Percentiles rank a stretch among this genome's conserved stretches.
Conservation (phyloP, 2,888 invertebrate species). For the Bedellia somnulentella region DNA sequence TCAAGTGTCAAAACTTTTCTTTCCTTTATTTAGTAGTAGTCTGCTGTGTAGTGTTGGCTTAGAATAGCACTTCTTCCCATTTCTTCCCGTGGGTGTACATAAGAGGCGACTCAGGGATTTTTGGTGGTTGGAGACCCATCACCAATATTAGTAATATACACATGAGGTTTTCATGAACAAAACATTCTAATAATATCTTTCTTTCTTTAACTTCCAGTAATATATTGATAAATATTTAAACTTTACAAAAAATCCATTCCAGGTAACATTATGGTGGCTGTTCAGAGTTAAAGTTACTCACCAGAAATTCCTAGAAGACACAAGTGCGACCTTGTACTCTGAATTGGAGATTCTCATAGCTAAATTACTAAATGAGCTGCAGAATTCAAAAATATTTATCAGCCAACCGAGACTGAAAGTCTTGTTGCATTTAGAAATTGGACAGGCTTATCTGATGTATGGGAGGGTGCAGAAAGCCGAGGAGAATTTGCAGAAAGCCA, state of each 20-base stretch:
- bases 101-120: no score
- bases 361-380: conserved; percentile 37
- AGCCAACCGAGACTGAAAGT: conserved; percentile 31
- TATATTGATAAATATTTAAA: conserved; percentile 2
- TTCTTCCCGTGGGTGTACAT: no score
- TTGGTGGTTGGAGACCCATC: no score
- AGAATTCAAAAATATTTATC: conserved; percentile 16
- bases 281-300: conserved; percentile 73
- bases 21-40: no score
- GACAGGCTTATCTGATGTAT: conserved; percentile 73
- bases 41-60: no score
- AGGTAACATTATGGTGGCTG: conserved; percentile 69
- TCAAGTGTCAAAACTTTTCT: no score
- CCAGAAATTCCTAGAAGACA: conserved; percentile 76
- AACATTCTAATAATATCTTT: no score
- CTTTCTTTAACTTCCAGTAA: no score
- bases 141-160: no score
- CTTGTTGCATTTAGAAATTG: conserved; percentile 49
- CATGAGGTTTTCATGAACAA: no score
- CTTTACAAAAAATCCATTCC: conserved; percentile 5
- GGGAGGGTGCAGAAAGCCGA: conserved; percentile 72
- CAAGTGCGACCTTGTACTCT: conserved; percentile 67
- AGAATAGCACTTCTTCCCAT: no score
- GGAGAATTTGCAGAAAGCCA: conserved; percentile 66
- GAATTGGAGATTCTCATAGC: conserved; percentile 55